phyloP scores from a whole-genome alignment of 1,140 invertebrate species.

The Orussus abietinus region DNA sequence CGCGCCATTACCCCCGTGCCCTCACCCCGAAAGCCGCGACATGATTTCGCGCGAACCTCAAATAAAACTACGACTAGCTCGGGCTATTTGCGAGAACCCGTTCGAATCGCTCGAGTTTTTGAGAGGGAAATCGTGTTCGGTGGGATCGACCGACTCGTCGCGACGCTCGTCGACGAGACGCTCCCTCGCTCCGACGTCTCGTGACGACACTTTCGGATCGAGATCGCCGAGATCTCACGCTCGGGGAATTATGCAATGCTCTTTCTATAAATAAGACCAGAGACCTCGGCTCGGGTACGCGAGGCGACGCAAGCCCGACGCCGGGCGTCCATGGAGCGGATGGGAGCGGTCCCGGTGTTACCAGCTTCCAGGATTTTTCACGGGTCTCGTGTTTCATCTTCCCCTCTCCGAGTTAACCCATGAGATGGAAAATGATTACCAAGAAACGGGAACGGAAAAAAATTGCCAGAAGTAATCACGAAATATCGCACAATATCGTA shows the following conservation, averaged over 20 bases:
- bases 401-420: no score
- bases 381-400: no score
- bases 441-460: no score
- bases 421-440: no score
- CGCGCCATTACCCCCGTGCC: slow-evolving; percentile 40
- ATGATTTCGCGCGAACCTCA: slow-evolving; percentile 23
- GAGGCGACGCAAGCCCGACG: slow-evolving; percentile 14
- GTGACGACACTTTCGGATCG: slow-evolving; percentile 6
- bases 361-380: no score
- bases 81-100: no score
- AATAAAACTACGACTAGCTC: slow-evolving; percentile 6
- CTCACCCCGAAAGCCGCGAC: slow-evolving; percentile 27
- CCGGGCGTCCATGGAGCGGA: slow-evolving; percentile 24
- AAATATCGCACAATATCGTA: no score
- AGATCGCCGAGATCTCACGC: slow-evolving; percentile 7
- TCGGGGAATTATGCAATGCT: slow-evolving; percentile 3
- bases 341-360: slow-evolving; percentile 23
- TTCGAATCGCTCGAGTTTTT: no score
- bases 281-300: no score
- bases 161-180: neutral
- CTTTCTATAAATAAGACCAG: slow-evolving; percentile 20
- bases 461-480: no score
- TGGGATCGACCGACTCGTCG: neutral
- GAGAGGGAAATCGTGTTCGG: slow-evolving; percentile 23
- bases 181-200: neutral